These are phyloP conservation scores for Desmophyllum pertusum DNA, from an alignment of 92 coral and sea anemone species.

Conservation along the genomic window DNA sequence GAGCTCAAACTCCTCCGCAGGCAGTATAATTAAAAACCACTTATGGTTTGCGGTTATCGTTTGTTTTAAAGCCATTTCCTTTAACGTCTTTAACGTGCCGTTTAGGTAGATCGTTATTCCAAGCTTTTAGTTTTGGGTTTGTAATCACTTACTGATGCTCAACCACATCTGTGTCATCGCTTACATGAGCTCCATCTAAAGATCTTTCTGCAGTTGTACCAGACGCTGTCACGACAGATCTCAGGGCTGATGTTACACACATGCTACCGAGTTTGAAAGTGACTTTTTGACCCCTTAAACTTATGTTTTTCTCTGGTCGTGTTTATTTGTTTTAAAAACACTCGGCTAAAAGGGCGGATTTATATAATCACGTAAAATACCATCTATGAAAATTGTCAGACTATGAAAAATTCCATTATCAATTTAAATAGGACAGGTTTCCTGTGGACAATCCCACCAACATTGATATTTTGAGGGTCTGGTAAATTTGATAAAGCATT, in stretches of 20 bases:
- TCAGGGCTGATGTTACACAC: neutral
- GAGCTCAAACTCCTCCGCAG: slow-evolving; percentile 7
- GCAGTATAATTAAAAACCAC: slow-evolving; percentile 19
- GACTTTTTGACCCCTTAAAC: slow-evolving; percentile 26
- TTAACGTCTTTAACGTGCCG: neutral
- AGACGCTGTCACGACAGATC: slow-evolving; percentile 5
- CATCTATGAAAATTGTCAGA: neutral
- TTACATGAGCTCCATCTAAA: neutral
- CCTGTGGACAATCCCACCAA: slow-evolving; percentile 15
- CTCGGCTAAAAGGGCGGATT: neutral
- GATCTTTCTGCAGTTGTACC: neutral
- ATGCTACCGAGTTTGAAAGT: neutral
- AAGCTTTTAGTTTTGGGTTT: neutral
- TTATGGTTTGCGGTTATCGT: neutral
- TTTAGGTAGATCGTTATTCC: neutral
- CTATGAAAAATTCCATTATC: neutral
- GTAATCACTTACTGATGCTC: slow-evolving; percentile 25
- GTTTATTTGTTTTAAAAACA: slow-evolving; percentile 24
- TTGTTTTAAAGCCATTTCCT: neutral
- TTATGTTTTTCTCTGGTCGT: neutral
- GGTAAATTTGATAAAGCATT: neutral
- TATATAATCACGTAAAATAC: slow-evolving; percentile 1
- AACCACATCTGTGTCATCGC: slow-evolving; percentile 15
- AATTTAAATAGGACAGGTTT: slow-evolving; percentile 9
- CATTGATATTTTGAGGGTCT: neutral